Conservation (phyloP, 2,797 vertebrate species). For the Monodelphis domestica region DNA sequence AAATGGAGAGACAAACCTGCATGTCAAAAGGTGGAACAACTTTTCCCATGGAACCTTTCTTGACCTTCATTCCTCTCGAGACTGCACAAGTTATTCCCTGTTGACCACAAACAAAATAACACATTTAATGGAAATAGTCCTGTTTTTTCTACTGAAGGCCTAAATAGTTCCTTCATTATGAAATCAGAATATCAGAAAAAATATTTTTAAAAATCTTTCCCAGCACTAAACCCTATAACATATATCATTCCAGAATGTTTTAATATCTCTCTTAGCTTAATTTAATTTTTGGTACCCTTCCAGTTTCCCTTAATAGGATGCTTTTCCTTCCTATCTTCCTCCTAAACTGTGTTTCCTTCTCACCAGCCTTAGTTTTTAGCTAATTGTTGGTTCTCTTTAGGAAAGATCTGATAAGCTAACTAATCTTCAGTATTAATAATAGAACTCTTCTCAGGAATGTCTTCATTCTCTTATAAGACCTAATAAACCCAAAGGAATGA, state of each 20-base stretch:
- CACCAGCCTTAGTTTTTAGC: neutral
- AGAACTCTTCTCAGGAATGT: neutral
- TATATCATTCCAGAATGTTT: neutral
- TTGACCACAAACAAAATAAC: slow-evolving; percentile 29
- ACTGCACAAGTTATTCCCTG: slow-evolving; percentile 85
- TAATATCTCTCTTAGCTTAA: neutral
- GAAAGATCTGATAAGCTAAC: neutral
- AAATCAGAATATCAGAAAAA: neutral
- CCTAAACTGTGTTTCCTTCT: neutral
- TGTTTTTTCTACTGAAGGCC: neutral
- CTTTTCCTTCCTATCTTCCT: neutral
- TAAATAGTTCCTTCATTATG: neutral
- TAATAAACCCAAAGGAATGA: neutral
- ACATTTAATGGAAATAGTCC: neutral
- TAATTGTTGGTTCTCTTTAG: neutral
- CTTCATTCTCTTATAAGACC: neutral
- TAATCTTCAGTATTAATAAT: neutral
- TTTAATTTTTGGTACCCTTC: neutral
- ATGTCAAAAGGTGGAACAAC: slow-evolving; percentile 85
- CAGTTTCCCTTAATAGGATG: neutral
- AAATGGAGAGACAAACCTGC: slow-evolving; percentile 83
- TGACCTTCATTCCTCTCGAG: slow-evolving; percentile 86
- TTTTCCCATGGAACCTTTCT: slow-evolving; percentile 89
- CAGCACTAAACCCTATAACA: neutral
- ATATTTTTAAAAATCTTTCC: neutral